Percentiles rank a stretch among this genome's conserved stretches.
phyloP scores from a whole-genome alignment of 53 echinoderm and acorn worm genomes.

The Actinopyga echinites region DNA sequence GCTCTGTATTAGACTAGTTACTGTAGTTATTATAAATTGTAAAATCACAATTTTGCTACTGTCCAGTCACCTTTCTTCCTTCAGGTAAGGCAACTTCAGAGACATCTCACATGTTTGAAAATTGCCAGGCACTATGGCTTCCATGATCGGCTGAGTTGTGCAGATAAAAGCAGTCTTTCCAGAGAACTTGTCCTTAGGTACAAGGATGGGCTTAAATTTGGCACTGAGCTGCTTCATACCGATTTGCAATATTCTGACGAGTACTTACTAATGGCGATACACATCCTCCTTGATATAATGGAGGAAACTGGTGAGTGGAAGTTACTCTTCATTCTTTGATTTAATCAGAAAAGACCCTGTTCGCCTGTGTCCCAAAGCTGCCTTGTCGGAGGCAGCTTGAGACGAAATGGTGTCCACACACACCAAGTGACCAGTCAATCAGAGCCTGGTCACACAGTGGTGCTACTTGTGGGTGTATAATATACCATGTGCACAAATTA shows the following conservation, averaged over 20 bases:
- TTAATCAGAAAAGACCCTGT: no score
- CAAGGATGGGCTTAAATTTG: conserved; percentile 64
- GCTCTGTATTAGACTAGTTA: no score
- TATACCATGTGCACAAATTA: no score
- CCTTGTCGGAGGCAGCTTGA: no score
- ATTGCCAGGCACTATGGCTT: conserved; percentile 70
- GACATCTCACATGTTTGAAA: conserved; percentile 79
- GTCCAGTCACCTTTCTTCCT: not conserved
- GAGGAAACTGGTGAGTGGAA: conserved; percentile 66
- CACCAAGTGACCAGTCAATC: no score
- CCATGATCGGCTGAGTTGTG: conserved; percentile 60
- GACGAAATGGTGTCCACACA: no score
- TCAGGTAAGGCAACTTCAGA: conserved; percentile 84
- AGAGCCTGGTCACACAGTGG: no score
- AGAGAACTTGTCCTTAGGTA: conserved; percentile 68
- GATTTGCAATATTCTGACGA: conserved; percentile 92
- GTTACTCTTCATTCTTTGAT: no score
- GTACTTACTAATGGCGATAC: conserved; percentile 92
- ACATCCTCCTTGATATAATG: conserved; percentile 83
- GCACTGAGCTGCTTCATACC: conserved; percentile 60
- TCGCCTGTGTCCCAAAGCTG: no score
- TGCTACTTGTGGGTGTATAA: no score
- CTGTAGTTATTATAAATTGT: no score
- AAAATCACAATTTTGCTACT: not conserved
- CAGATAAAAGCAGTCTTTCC: conserved; percentile 66